Evolutionary conservation across 1,140 invertebrate genomes (phyloP), one percentile per base, ranked within the genome.

Genomic region (Mactra quadrangularis): DNA sequence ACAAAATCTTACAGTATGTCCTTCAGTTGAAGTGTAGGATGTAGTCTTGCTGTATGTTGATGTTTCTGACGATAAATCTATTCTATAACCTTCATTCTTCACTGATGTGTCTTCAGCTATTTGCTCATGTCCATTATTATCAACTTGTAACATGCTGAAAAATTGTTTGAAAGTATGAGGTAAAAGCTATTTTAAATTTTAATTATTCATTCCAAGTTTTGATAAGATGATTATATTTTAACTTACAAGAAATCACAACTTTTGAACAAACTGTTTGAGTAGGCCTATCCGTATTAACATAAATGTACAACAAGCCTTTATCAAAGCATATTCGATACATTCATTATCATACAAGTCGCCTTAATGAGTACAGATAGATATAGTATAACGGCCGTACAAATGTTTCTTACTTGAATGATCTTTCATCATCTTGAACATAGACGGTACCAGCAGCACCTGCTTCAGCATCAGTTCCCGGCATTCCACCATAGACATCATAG

Each of bases 371-470:
- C n/a, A n/a, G n/a, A n/a, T n/a, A n/a, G n/a, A n/a, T n/a, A n/a
- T n/a, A n/a, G n/a, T n/a, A n/a, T n/a, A n/a, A n/a, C n/a, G n/a
- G n/a, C n/a, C n/a, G n/a, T n/a, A n/a, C n/a, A n/a, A n/a, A n/a
- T n/a, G n/a, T n/a, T n/a, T n/a, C 29, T 27, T 55, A 81, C 79
- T 35, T 75, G 33, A 74, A 68, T 3, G 57, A 45, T 75, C 79
- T 74, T 38, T 74, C 41, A 38, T 33, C 38, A 68, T 89, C 83
- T 19, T 86, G 47, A 9, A 90, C 85, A 75, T 87, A 88, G 3
- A 81, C 86, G 0, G 89, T 89, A n/a, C 88, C 89, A 2, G 89
- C 86, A 0, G 88, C 83, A 2, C 88, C 88, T 35, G 87, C 83
- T 52, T 89, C 89, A 6, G 85, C 76, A 47, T 83, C 83, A 31